Percentiles rank a stretch among this genome's conserved stretches.
Conservation (phyloP, 2,888 invertebrate species). For the Perizoma flavofasciatum region DNA sequence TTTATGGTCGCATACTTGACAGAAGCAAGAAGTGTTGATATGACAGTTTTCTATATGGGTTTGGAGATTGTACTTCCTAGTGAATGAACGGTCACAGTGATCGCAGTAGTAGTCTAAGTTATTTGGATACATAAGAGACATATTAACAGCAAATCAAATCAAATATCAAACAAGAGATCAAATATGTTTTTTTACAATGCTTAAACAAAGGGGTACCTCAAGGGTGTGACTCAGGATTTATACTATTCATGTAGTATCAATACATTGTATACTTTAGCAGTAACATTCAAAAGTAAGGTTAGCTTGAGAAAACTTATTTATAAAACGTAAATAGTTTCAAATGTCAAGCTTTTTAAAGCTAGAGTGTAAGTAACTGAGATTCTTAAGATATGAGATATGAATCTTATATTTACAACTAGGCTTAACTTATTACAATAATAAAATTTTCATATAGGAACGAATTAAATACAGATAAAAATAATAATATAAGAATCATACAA, state of each 20-base stretch:
- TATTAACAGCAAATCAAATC: constrained; percentile 5
- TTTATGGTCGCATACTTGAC: constrained; percentile 60
- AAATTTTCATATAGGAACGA: no score
- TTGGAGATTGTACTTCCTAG: constrained; percentile 67
- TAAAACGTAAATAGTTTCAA: neutral
- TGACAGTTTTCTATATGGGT: constrained; percentile 72
- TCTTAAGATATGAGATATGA: neutral
- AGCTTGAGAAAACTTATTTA: neutral
- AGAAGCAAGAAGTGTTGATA: constrained; percentile 54
- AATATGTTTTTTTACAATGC: neutral
- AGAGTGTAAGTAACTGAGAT: neutral
- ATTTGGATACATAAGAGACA: constrained; percentile 42
- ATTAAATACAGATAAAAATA: no score
- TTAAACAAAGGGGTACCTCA: neutral
- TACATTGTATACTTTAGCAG: neutral
- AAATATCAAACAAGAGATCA: constrained; percentile 1
- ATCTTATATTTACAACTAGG: no score
- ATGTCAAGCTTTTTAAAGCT: neutral
- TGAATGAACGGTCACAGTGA: constrained; percentile 65
- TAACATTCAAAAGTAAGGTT: neutral
- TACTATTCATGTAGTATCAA: neutral
- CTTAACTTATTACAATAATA: no score
- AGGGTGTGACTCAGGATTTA: constrained; percentile 1
- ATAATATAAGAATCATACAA: no score
- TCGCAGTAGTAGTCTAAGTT: constrained; percentile 60